These are phyloP conservation scores for Neomonachus schauinslandi DNA, from an alignment of 2,113 vertebrate species.

Conservation along the genomic window DNA sequence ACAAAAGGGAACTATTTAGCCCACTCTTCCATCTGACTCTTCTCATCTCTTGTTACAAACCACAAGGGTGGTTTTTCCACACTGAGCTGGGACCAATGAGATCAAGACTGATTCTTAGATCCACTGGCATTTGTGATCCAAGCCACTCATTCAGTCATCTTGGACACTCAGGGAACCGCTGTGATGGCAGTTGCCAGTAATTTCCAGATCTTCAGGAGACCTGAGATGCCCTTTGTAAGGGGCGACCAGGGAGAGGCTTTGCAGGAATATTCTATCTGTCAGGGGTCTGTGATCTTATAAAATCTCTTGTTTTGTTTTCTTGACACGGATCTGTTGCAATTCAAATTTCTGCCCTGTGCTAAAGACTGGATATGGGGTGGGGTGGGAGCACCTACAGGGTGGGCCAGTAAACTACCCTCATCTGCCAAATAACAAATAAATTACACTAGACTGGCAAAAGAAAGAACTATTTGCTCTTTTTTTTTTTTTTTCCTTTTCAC, in stretches of 20 bases:
- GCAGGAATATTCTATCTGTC: neutral
- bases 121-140: neutral
- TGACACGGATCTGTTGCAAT: neutral
- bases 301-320: neutral
- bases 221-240: neutral
- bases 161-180: slow-evolving; percentile 14
- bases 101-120: slow-evolving; percentile 46
- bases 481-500: neutral
- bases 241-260: neutral
- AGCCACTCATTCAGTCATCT: slow-evolving; percentile 36
- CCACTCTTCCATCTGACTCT: neutral
- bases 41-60: slow-evolving; percentile 47
- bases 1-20: slow-evolving; percentile 39
- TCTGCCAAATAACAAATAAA: neutral
- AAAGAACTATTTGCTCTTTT: neutral
- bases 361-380: neutral
- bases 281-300: neutral
- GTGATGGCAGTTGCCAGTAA: neutral
- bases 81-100: neutral
- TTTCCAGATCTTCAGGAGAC: slow-evolving; percentile 31
- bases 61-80: slow-evolving; percentile 50
- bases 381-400: neutral
- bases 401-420: neutral
- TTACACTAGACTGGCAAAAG: neutral
- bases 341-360: neutral